Base-by-base conservation (phyloP, 2,888 invertebrate species). In the Microdon myrmicae region DNA sequence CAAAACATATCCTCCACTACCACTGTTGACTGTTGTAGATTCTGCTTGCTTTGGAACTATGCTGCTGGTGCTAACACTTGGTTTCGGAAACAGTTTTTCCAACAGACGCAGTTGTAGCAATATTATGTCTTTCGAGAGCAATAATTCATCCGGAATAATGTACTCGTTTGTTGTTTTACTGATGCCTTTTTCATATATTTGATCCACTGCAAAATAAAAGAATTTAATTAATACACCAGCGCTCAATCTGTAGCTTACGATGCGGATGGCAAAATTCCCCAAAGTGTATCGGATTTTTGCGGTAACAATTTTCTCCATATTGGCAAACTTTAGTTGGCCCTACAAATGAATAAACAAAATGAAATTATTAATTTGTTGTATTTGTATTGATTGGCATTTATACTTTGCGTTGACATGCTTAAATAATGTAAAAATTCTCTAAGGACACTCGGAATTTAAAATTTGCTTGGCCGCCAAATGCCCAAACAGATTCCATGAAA, bases 251-350 rank as follows among this genome's bases (percentile, higher is more conserved):
- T 7, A 4, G 2, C 58, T 85, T 83, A 92, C 92, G 84, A 74
- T 92, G 90, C 5, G 87, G 84, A 82, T 95, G 95, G 22, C 84
- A 83, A 77, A 85, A 93, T 77, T 94, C 90, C 58, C 83, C 83
- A 61, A 94, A 90, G 79, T 96, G 96, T 51, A 87, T 85, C 1
- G 92, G 91, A 81, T 94, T 94, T 71, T 87, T 85, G 43, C 95
- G 83, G 72, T 90, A 94, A 73, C 95, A 95, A 68, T 85, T 85
- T 17, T 86, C 85, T 4, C 87, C 89, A 76, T 90, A 93, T 9
- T 85, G 87, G 75, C 94, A 95, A 54, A 81, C 79, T 67, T 82
- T 84, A 55, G 73, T 67, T 5, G 64, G 64, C n/a, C 43, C 64
- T 64, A 47, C 3, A n/a, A 41, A n/a, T 12, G 23, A 31, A 44